Conservation (phyloP, 2,113 vertebrate genomes). For the Ceuthmochares aereus region DNA sequence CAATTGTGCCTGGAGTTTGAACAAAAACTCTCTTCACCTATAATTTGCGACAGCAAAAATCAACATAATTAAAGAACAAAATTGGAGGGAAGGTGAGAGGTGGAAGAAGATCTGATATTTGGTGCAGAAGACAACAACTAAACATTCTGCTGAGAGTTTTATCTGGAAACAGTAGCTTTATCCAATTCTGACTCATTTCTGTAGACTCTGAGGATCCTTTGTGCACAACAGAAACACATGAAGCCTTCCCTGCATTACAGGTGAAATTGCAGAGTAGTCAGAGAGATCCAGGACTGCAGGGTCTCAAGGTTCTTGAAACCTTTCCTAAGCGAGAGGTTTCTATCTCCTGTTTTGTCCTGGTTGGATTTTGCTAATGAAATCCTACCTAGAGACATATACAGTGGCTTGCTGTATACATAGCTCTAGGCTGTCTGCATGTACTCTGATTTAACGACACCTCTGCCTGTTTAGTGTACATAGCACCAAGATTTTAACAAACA, state of each 20-base stretch:
- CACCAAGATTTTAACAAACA: neutral
- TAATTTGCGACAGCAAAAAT: neutral
- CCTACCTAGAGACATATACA: neutral
- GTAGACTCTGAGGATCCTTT: neutral
- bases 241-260: neutral
- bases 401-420: neutral
- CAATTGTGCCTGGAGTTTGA: neutral
- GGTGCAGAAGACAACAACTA: neutral
- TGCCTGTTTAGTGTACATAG: neutral
- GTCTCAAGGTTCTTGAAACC: neutral
- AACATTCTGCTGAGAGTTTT: neutral
- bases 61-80: conserved; percentile 26
- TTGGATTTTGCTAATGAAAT: conserved; percentile 8
- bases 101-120: neutral
- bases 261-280: neutral
- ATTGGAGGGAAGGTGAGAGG: neutral
- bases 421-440: neutral
- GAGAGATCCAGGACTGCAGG: neutral
- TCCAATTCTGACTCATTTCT: neutral
- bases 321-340: neutral
- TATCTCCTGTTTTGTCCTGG: neutral
- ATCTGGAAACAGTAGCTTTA: neutral
- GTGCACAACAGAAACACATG: neutral
- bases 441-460: neutral
- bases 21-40: neutral